Conservation (phyloP, 1,140 invertebrate species). For the Bombus waltoni region DNA sequence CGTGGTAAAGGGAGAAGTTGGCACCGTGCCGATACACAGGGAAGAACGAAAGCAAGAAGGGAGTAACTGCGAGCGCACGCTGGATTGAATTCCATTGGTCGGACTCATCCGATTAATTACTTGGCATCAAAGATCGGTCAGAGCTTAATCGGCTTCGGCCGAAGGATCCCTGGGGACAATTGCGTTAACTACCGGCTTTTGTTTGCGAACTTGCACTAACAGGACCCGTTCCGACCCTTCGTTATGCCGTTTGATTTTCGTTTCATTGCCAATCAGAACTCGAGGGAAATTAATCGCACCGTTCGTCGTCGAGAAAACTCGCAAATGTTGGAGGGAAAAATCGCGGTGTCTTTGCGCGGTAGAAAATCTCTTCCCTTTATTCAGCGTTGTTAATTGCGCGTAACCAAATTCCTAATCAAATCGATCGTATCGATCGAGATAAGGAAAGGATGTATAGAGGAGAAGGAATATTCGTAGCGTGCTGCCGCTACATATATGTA, state of each 20-base stretch:
- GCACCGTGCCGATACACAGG: neutral
- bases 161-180: neutral
- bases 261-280: neutral
- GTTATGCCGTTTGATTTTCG: constrained; percentile 14
- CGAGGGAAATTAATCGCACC: constrained; percentile 10
- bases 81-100: constrained; percentile 24
- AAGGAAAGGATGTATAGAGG: too few species aligned
- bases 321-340: too few species aligned
- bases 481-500: too few species aligned
- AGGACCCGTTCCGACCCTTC: constrained; percentile 14
- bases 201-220: constrained; percentile 10
- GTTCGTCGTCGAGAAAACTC: neutral
- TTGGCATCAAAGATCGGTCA: constrained; percentile 4
- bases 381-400: too few species aligned
- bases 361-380: too few species aligned
- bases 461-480: too few species aligned
- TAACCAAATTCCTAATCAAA: neutral
- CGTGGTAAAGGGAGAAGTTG: neutral
- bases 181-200: constrained; percentile 5
- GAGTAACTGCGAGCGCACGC: neutral
- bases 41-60: neutral
- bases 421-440: neutral
- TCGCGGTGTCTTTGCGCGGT: too few species aligned
- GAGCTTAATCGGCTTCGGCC: neutral
- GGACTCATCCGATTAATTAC: constrained; percentile 29